Evolutionary conservation across 2,888 invertebrate species (phyloP), one percentile per base, ranked within the genome.

Genomic region (Ormyrus pomaceus): DNA sequence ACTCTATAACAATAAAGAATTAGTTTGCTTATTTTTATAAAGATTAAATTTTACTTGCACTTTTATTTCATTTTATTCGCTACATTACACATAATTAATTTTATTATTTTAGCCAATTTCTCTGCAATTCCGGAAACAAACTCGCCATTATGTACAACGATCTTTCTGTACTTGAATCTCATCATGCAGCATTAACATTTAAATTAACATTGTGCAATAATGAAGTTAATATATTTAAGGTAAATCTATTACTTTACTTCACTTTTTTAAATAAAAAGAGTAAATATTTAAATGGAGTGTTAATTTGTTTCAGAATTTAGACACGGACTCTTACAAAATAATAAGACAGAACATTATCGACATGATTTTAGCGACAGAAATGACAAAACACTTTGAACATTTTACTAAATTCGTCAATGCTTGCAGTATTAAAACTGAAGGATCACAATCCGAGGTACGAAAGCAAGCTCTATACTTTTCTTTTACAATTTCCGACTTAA

Each of bases 351-450:
- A 96, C 90, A 95, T 99, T 82, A 96, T 99, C 85, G 99, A 99
- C 92, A 99, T 99, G 98, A 98, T 99, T 88, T 93, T 99, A 86
- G 99, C 99, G 53, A 99, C 99, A 4, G 99, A 99, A 92, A 99
- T 99, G 98, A 97, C 98, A 81, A 97, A 97, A 91, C 99, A 99
- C 92, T 99, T 99, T 91, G 99, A 99, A 91, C 98, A 99, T 91
- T 93, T 99, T 87, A 96, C 98, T 87, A 99, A 98, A 92, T 99
- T 99, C 91, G 96, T 97, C 81, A 97, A 97, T 91, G 96, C 97
- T 45, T 97, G 97, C 91, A 96, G 96, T 34, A 34, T 34, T 34
- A 34, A 34, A 34, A 34, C 34, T 4, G 84, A 85, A 19, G 89
- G 87, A 53, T 77, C 79, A 61, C 82, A 86, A 46, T 84, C 85